Percentiles rank a stretch among this genome's conserved stretches.
Evolutionary conservation across 2,888 invertebrate genomes (phyloP).

Genomic region (Lycophotia porphyrea): DNA sequence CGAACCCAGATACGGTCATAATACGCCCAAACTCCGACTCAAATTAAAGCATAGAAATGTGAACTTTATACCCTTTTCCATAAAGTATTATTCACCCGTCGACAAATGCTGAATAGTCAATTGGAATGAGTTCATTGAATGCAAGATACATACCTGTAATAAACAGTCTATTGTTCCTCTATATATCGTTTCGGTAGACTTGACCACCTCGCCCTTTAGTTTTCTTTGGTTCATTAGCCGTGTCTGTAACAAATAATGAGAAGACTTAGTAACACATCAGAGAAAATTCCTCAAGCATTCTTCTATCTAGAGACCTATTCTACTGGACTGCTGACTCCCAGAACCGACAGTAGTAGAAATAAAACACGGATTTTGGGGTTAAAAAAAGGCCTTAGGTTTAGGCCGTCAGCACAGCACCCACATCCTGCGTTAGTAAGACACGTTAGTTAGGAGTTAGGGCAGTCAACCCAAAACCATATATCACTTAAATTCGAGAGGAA

Average conservation of each 20-base stretch:
- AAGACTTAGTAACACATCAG: not conserved
- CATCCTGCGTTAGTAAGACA: not conserved
- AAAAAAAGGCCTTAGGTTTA: too few relatives aligned
- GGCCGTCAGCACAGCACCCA: not conserved
- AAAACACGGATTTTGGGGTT: not conserved
- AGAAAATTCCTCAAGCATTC: not conserved
- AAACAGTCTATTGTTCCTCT: conserved; percentile 95
- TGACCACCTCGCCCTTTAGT: conserved; percentile 80
- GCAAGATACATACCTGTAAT: conserved; percentile 90
- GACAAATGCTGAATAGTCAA: not conserved
- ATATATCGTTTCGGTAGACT: conserved; percentile 90
- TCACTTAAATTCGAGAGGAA: not conserved
- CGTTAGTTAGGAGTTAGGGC: too few relatives aligned
- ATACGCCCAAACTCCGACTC: not conserved
- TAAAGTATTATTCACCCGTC: not conserved
- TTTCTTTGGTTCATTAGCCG: conserved; percentile 98
- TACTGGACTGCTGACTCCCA: not conserved
- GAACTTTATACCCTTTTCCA: not conserved
- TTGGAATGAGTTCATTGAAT: not conserved
- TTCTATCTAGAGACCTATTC: not conserved
- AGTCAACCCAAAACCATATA: not conserved
- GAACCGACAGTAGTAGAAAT: too few relatives aligned
- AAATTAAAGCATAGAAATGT: not conserved
- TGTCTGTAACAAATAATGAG: conserved; percentile 91
- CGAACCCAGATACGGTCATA: not conserved